Conservation (phyloP, 2,888 invertebrate genomes). For the Drosophila niveifrons region DNA sequence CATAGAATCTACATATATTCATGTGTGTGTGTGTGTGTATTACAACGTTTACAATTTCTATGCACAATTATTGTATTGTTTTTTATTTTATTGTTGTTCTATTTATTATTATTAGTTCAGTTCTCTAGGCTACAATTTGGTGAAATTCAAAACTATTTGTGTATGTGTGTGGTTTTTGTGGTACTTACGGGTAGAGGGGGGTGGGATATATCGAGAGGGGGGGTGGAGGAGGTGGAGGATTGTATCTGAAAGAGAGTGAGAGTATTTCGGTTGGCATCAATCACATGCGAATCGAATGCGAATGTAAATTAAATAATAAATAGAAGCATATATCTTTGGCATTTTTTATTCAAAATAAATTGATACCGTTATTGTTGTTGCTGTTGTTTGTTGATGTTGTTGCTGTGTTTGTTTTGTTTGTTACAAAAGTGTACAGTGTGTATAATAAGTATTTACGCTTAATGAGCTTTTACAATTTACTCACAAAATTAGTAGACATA, state of each 20-base stretch:
- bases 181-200: constrained; percentile 32
- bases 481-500: constrained; percentile 60
- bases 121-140: constrained; percentile 51
- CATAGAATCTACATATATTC: constrained; percentile 5
- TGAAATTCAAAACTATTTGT: constrained; percentile 46
- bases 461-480: constrained; percentile 66
- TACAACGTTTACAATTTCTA: constrained; percentile 32
- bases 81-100: constrained; percentile 12
- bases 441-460: constrained; percentile 58
- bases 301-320: constrained; percentile 16
- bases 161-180: constrained; percentile 28
- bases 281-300: background rate
- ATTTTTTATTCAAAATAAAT: constrained; percentile 82
- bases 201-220: constrained; percentile 5
- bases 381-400: constrained; percentile 20
- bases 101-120: constrained; percentile 38
- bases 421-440: constrained; percentile 68
- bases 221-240: background rate
- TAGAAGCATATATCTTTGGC: constrained; percentile 70
- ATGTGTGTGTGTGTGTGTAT: constrained; percentile 1
- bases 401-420: constrained; percentile 38
- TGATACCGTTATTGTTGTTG: constrained; percentile 63
- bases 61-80: constrained; percentile 48
- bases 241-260: background rate
- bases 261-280: background rate